These are phyloP conservation scores for Drosophila kambysellisi DNA, from an alignment of 2,888 invertebrate genomes.

Conservation along the genomic window DNA sequence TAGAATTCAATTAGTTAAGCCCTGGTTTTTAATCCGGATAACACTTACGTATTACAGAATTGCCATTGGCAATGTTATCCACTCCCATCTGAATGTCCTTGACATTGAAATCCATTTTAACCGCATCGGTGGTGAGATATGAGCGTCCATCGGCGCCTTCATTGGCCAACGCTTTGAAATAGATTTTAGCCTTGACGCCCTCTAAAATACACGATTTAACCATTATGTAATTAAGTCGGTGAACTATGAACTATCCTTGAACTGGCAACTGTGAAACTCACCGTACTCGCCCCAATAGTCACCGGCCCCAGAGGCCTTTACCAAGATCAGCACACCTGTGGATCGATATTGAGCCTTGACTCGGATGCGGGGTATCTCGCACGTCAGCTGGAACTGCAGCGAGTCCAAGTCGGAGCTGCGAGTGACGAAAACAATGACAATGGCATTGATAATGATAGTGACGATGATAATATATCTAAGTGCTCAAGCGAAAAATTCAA, in stretches of 20 bases:
- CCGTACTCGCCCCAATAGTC: constrained; percentile 96
- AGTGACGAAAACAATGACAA: constrained; percentile 55
- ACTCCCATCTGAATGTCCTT: constrained; percentile 94
- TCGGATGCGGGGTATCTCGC: constrained; percentile 92
- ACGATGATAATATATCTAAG: constrained; percentile 27
- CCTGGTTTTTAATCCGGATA: background rate
- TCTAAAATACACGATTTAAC: constrained; percentile 86
- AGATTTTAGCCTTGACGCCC: constrained; percentile 93
- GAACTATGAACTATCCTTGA: background rate
- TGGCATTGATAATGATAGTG: constrained; percentile 60
- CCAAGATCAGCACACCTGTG: constrained; percentile 91
- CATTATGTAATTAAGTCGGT: background rate
- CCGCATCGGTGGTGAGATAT: constrained; percentile 90
- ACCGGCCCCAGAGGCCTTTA: constrained; percentile 93
- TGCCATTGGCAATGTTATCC: constrained; percentile 92
- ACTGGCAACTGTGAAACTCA: constrained; percentile 82
- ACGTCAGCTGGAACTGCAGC: constrained; percentile 92
- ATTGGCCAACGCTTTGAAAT: constrained; percentile 90
- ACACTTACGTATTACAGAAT: constrained; percentile 91
- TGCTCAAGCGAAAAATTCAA: constrained; percentile 13
- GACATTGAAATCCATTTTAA: constrained; percentile 94
- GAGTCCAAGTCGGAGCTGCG: constrained; percentile 91
- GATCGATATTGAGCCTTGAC: constrained; percentile 93
- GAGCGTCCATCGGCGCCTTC: constrained; percentile 87
- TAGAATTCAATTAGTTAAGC: background rate